phyloP scores from a whole-genome alignment of 2,797 vertebrate genomes.

The Acanthis flammea region DNA sequence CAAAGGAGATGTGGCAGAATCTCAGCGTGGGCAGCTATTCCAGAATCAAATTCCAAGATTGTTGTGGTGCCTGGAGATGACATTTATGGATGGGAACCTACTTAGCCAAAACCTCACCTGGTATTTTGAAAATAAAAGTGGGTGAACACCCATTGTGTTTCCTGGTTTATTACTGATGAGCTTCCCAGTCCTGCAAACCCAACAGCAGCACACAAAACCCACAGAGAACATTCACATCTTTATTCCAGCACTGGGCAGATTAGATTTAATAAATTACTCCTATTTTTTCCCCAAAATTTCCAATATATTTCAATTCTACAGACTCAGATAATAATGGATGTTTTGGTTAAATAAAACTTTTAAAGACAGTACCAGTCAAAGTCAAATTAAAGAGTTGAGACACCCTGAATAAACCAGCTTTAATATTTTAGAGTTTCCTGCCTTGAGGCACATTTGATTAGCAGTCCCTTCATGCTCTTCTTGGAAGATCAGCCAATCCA shows the following conservation, averaged over 20 bases:
- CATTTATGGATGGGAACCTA: background rate
- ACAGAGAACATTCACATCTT: background rate
- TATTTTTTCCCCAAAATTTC: background rate
- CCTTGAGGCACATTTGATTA: constrained; percentile 38
- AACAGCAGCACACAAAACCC: background rate
- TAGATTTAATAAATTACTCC: background rate
- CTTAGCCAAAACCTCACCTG: background rate
- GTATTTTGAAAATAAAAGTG: background rate
- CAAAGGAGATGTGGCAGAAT: background rate
- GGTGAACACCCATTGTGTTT: background rate
- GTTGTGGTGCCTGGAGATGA: background rate
- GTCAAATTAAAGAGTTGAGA: constrained; percentile 1
- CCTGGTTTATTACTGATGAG: background rate
- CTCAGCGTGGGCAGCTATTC: background rate
- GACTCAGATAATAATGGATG: background rate
- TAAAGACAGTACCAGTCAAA: background rate
- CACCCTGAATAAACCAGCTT: background rate
- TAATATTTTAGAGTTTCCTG: constrained; percentile 22
- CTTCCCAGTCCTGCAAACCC: background rate
- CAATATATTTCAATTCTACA: background rate
- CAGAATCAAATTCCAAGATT: background rate
- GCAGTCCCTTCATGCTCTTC: background rate
- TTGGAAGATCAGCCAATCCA: constrained; percentile 33
- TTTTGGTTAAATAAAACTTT: background rate
- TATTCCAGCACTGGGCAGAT: background rate